Percentiles rank a stretch among this genome's conserved stretches.
Conservation (phyloP, 2,888 invertebrate species). For the Gandaritis pyraliata region DNA sequence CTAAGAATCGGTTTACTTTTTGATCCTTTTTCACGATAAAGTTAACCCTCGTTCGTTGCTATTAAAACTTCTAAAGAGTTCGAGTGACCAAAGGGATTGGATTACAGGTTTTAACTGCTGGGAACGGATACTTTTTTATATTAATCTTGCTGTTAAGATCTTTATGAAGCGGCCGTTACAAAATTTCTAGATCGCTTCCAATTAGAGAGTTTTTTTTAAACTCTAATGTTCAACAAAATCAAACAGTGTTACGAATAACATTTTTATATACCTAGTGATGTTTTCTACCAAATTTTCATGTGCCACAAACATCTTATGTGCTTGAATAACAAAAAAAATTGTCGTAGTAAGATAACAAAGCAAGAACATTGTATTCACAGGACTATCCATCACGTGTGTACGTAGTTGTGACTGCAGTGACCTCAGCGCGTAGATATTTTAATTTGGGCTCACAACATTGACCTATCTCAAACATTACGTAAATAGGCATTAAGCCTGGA, state of each 20-base stretch:
- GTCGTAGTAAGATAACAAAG: background rate
- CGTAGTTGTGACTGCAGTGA: constrained; percentile 35
- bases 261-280: too few relatives aligned
- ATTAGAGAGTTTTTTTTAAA: too few relatives aligned
- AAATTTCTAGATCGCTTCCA: constrained; percentile 1
- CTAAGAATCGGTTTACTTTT: constrained; percentile 41
- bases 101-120: constrained; percentile 44
- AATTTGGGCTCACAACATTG: constrained; percentile 44
- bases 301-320: background rate
- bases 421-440: constrained; percentile 41
- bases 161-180: constrained; percentile 1
- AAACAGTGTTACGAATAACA: too few relatives aligned
- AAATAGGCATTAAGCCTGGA: constrained; percentile 40
- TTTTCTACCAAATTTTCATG: too few relatives aligned
- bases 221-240: too few relatives aligned
- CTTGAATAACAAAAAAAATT: constrained; percentile 6
- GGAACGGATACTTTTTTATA: constrained; percentile 26
- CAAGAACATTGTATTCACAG: constrained; percentile 13
- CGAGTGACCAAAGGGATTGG: constrained; percentile 43
- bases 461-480: constrained; percentile 46
- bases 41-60: constrained; percentile 43
- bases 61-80: constrained; percentile 43
- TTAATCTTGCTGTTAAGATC: background rate
- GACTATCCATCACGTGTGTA: constrained; percentile 13
- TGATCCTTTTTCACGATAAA: constrained; percentile 42